These are phyloP conservation scores for Saguinus midas DNA, from an alignment of 2,113 vertebrate genomes.

Conservation along the genomic window DNA sequence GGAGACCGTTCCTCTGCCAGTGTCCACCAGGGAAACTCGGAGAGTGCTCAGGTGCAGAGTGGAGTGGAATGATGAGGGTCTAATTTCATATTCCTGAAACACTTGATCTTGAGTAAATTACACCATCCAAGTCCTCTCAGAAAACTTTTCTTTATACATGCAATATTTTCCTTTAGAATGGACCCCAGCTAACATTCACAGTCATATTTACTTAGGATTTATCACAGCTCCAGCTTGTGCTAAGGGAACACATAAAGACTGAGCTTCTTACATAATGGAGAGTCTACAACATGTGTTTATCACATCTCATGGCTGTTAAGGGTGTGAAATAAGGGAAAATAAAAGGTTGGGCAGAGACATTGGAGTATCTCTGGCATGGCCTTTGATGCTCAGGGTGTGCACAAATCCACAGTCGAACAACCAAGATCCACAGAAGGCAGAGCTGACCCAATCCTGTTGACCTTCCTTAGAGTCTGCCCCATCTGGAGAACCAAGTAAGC, in stretches of 20 bases:
- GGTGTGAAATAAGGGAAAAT: neutral
- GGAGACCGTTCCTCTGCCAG: slow-evolving; percentile 93
- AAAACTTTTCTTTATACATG: neutral
- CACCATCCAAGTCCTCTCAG: neutral
- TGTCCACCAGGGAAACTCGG: slow-evolving; percentile 97
- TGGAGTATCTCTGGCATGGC: neutral
- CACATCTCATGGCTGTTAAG: neutral
- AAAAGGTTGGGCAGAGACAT: neutral
- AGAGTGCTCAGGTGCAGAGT: slow-evolving; percentile 92
- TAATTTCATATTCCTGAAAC: neutral
- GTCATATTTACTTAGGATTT: neutral
- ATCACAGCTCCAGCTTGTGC: neutral
- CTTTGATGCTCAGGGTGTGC: neutral
- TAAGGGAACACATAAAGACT: neutral
- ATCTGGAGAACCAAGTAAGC: neutral
- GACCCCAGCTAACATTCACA: neutral
- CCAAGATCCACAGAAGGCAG: neutral
- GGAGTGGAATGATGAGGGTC: neutral
- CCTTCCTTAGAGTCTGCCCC: neutral
- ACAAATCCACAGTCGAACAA: neutral
- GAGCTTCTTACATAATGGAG: neutral
- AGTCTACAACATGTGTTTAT: neutral
- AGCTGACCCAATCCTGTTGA: neutral
- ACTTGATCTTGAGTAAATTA: slow-evolving; percentile 8
- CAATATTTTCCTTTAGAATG: neutral